phyloP scores from a whole-genome alignment of 2,113 vertebrate species.

The Protomyctophum bolini region DNA sequence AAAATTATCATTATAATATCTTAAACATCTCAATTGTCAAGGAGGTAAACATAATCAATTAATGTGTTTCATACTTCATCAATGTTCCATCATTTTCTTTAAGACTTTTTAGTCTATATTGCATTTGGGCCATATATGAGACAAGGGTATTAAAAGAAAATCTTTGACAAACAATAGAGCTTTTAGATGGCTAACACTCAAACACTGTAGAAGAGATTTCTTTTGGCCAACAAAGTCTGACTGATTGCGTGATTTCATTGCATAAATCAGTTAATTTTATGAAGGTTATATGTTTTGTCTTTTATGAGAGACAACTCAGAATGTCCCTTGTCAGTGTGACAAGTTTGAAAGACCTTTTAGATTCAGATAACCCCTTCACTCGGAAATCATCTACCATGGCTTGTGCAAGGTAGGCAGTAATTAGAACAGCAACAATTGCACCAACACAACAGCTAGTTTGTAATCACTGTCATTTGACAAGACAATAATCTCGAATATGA shows the following conservation, averaged over 20 bases:
- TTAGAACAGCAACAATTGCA: constrained; percentile 34
- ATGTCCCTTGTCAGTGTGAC: constrained; percentile 23
- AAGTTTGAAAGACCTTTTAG: constrained; percentile 27
- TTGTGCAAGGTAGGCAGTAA: constrained; percentile 52
- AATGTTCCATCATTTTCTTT: constrained; percentile 13
- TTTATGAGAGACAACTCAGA: constrained; percentile 8
- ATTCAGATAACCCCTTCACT: constrained; percentile 8
- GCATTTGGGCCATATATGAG: constrained; percentile 36
- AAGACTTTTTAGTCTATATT: constrained; percentile 52
- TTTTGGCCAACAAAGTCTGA: constrained; percentile 23
- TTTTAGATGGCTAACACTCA: constrained; percentile 7
- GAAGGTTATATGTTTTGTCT: constrained; percentile 8
- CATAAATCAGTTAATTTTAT: constrained; percentile 62
- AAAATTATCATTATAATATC: constrained; percentile 16
- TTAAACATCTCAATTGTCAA: neutral
- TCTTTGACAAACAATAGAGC: constrained; percentile 33
- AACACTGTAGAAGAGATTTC: constrained; percentile 39
- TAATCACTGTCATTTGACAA: constrained; percentile 38
- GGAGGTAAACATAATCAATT: constrained; percentile 9
- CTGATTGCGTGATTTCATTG: constrained; percentile 56
- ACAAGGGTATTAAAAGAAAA: constrained; percentile 25
- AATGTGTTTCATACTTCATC: constrained; percentile 18
- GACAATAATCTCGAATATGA: constrained; percentile 40
- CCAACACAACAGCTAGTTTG: constrained; percentile 47
- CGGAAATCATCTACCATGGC: constrained; percentile 47